A percentile compares a stretch with the other conserved stretches of the same genome.
These are phyloP conservation scores for Eupeodes latifasciatus DNA, from an alignment of 2,888 invertebrate genomes.

Conservation along the genomic window DNA sequence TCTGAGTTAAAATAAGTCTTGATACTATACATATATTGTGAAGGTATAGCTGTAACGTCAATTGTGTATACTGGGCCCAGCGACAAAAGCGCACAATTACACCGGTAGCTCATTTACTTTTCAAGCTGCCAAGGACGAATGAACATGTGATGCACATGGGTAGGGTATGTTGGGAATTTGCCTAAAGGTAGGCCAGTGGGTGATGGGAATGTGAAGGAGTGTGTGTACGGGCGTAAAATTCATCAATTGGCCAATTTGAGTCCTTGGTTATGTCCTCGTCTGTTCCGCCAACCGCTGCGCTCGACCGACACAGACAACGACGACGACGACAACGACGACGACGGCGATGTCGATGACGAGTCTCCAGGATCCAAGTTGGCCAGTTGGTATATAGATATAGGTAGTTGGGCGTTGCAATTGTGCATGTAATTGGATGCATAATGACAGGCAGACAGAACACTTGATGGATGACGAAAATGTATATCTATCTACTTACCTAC, in stretches of 20 bases:
- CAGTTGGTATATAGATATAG: conserved; percentile 1
- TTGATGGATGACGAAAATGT: conserved; percentile 59
- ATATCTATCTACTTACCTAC: conserved; percentile 1
- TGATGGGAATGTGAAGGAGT: not conserved
- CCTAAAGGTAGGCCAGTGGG: not conserved
- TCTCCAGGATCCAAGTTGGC: not conserved
- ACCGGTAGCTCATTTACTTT: conserved; percentile 66
- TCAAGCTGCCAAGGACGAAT: conserved; percentile 52
- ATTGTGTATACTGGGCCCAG: not conserved
- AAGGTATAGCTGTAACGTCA: not conserved
- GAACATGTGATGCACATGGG: conserved; percentile 5
- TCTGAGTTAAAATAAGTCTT: conserved; percentile 51
- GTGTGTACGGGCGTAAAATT: conserved; percentile 40
- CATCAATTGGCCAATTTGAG: conserved; percentile 74
- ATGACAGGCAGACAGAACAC: conserved; percentile 61
- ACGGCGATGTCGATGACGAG: too few relatives aligned
- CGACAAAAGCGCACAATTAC: conserved; percentile 66
- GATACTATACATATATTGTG: too few relatives aligned
- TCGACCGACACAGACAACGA: too few relatives aligned
- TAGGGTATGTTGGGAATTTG: not conserved
- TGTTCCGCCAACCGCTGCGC: not conserved
- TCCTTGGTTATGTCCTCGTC: conserved; percentile 21
- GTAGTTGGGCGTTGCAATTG: conserved; percentile 48
- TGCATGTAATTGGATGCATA: conserved; percentile 73
- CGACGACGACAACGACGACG: too few relatives aligned